phyloP scores from a whole-genome alignment of 1,140 invertebrate species.

The Samia ricini region DNA sequence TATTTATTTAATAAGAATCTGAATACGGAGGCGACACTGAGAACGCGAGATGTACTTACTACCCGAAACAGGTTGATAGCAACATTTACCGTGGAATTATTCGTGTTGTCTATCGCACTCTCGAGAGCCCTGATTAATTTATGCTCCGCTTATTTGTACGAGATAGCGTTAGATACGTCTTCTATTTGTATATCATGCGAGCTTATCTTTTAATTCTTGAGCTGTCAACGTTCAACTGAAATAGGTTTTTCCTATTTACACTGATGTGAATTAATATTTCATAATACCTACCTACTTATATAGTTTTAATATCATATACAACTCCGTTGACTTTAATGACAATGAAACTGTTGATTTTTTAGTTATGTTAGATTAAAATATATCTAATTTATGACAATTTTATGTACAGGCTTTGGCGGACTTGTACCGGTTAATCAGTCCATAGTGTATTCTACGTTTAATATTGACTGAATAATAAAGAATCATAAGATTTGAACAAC shows the following conservation, averaged over 20 bases:
- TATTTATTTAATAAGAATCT: not conserved
- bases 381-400: no score
- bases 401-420: no score
- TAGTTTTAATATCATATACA: not conserved
- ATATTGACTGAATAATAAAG: no score
- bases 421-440: no score
- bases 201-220: conserved; percentile 75
- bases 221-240: conserved; percentile 49
- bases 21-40: conserved; percentile 39
- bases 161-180: conserved; percentile 67
- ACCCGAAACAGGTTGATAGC: conserved; percentile 47
- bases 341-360: no score
- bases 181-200: conserved; percentile 61
- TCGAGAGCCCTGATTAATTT: conserved; percentile 70
- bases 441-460: no score
- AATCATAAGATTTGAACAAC: no score
- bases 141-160: conserved; percentile 65
- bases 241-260: conserved; percentile 42
- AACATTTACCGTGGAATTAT: conserved; percentile 70
- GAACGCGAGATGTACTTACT: conserved; percentile 31
- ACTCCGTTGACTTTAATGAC: no score
- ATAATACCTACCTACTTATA: no score
- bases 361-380: no score
- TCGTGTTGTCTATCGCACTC: conserved; percentile 61
- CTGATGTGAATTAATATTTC: not conserved